phyloP scores from a whole-genome alignment of 1,140 invertebrate species.

The Heliconius congener region DNA sequence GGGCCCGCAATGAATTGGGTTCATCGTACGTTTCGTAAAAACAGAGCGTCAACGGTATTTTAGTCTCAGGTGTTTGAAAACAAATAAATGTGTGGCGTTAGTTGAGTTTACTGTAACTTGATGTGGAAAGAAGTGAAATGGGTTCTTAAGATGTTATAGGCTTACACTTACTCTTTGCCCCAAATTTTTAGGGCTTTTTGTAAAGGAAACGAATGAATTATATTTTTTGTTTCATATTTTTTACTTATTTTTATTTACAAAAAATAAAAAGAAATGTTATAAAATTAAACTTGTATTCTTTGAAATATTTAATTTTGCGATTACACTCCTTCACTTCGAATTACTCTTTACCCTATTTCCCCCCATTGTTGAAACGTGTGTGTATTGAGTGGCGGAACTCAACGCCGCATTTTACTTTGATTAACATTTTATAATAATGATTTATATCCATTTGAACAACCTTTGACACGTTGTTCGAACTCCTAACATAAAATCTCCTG shows the following conservation, averaged over 20 bases:
- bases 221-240: not conserved
- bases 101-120: not conserved
- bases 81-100: not conserved
- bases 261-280: no score
- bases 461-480: not conserved
- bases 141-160: not conserved
- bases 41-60: conserved; percentile 19
- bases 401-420: no score
- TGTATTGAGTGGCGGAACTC: no score
- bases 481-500: not conserved
- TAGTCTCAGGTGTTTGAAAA: conserved; percentile 28
- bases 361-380: no score
- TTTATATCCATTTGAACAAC: no score
- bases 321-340: no score
- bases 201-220: not conserved
- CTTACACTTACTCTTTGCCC: not conserved
- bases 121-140: not conserved
- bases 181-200: not conserved
- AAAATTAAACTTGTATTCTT: no score
- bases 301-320: no score
- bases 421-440: no score
- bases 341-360: no score
- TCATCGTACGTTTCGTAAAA: conserved; percentile 23
- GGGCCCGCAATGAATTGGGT: not conserved
- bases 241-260: not conserved